phyloP scores from a whole-genome alignment of 2,113 vertebrate genomes.

The Ochotona curzoniae region DNA sequence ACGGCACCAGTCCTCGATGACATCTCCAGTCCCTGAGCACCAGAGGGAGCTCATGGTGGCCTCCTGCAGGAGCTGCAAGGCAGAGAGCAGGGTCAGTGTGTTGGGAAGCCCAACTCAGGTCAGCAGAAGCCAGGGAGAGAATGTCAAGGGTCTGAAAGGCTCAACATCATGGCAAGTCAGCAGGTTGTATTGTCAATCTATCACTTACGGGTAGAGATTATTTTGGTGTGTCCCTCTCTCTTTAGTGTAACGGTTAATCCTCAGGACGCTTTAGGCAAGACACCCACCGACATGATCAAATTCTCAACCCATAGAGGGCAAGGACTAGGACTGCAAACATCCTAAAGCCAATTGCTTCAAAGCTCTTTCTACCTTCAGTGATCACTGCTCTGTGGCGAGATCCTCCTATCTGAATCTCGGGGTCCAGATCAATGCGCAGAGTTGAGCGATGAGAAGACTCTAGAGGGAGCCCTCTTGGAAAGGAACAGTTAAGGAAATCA shows the following conservation, averaged over 20 bases:
- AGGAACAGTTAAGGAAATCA: neutral
- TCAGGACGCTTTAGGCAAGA: neutral
- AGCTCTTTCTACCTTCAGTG: neutral
- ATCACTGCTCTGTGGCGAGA: neutral
- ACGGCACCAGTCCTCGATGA: conserved; percentile 99
- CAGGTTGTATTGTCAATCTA: rapidly evolving
- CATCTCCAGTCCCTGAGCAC: conserved; percentile 97
- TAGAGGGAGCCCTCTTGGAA: neutral
- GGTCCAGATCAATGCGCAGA: neutral
- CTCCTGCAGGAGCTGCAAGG: conserved; percentile 93
- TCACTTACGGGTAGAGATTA: neutral
- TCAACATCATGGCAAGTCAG: neutral
- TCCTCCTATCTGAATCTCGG: neutral
- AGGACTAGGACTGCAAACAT: neutral
- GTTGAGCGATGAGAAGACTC: no score
- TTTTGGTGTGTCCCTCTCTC: neutral
- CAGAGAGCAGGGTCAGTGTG: neutral
- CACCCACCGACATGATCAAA: neutral
- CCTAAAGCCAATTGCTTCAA: neutral
- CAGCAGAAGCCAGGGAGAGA: rapidly evolving
- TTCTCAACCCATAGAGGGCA: neutral
- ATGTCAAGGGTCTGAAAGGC: no score
- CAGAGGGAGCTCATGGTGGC: conserved; percentile 99
- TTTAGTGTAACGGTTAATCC: neutral
- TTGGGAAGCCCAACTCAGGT: neutral